These are phyloP conservation scores for Ifrita kowaldi DNA, from an alignment of 2,113 vertebrate genomes.

Conservation along the genomic window DNA sequence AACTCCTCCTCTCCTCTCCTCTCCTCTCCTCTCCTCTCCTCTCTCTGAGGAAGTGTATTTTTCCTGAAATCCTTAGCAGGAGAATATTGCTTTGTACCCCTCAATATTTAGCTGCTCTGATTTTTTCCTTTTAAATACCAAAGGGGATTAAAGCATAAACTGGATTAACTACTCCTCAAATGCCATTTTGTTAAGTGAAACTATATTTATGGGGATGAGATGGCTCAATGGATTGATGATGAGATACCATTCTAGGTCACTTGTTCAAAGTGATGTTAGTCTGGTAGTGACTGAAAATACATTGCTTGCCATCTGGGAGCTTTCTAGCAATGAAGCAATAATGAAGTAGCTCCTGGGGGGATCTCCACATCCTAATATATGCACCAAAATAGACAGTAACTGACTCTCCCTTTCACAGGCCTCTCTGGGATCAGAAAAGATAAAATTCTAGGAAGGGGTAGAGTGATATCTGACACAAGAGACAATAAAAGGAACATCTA, in stretches of 20 bases:
- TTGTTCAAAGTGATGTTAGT: constrained; percentile 4
- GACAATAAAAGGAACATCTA: not conserved
- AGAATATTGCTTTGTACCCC: not conserved
- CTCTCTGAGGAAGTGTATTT: not conserved
- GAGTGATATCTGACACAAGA: not conserved
- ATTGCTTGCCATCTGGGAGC: not conserved
- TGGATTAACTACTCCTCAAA: not conserved
- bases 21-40: too few species aligned
- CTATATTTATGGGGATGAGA: not conserved
- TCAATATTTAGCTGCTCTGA: not conserved
- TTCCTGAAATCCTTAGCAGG: not conserved
- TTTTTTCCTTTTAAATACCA: constrained; percentile 3
- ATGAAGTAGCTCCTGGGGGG: not conserved
- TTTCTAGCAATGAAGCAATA: not conserved
- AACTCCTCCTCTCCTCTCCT: not conserved
- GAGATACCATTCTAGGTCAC: constrained; percentile 35
- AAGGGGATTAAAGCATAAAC: constrained; percentile 28
- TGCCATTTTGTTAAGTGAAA: constrained; percentile 29
- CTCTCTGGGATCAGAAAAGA: not conserved
- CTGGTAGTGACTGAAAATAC: not conserved
- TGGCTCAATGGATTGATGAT: not conserved
- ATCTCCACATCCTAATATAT: not conserved
- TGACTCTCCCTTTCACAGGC: not conserved
- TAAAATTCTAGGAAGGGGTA: not conserved
- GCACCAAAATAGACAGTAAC: not conserved